Conservation (phyloP, 2,888 invertebrate species). For the Balanococcus diminutus region DNA sequence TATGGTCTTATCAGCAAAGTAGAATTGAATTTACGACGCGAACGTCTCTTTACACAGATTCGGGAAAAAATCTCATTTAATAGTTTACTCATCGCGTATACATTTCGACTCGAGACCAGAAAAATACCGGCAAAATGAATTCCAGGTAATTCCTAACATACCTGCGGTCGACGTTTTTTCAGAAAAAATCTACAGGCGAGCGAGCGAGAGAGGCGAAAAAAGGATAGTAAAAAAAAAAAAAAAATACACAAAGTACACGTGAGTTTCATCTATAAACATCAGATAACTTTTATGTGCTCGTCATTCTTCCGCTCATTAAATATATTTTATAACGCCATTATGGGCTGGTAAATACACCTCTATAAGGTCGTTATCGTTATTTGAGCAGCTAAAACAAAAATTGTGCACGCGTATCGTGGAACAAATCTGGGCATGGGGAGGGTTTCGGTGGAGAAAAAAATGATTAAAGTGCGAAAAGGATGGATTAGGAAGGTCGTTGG, state of each 20-base stretch:
- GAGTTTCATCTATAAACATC: neutral
- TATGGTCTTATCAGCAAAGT: neutral
- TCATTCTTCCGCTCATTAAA: constrained; percentile 39
- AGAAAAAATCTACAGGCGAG: neutral
- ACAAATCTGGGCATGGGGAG: neutral
- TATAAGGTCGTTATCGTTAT: neutral
- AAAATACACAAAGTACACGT: neutral
- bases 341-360: neutral
- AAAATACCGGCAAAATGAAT: neutral
- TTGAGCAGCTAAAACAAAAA: neutral
- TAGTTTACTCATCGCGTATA: neutral
- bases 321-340: constrained; percentile 27
- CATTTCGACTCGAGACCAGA: neutral
- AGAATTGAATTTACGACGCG: neutral
- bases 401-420: neutral
- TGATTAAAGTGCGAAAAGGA: neutral
- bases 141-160: neutral
- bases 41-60: neutral
- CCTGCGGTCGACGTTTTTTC: neutral
- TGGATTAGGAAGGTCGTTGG: neutral
- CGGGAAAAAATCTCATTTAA: neutral
- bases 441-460: neutral
- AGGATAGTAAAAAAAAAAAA: neutral
- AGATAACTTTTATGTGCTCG: constrained; percentile 28
- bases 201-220: neutral